Conservation (phyloP, 1,140 invertebrate species). For the Drosophila sechellia region DNA sequence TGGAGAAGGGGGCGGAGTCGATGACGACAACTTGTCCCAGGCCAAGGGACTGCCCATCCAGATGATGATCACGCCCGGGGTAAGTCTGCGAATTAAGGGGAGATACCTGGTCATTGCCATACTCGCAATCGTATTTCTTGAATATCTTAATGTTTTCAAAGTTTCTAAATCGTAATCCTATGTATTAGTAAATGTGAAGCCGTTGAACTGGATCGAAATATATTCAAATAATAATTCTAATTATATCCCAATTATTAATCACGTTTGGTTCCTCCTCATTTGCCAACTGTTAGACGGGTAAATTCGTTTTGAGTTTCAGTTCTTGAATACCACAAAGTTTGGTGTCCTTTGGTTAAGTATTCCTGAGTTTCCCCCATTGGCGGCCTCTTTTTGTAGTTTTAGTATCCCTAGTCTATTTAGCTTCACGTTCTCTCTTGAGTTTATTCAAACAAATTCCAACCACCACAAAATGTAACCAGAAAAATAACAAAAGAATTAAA, state of each 20-base stretch:
- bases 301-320: slow-evolving; percentile 21
- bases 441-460: slow-evolving; percentile 23
- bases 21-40: slow-evolving; percentile 55
- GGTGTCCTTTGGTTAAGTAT: slow-evolving; percentile 1
- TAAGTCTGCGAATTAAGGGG: slow-evolving; percentile 62
- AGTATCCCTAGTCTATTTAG: slow-evolving; percentile 35
- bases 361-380: slow-evolving; percentile 13
- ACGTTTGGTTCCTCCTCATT: slow-evolving; percentile 40
- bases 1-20: slow-evolving; percentile 5
- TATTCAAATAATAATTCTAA: slow-evolving; percentile 64
- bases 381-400: slow-evolving; percentile 41
- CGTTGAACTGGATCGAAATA: slow-evolving; percentile 74
- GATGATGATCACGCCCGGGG: slow-evolving; percentile 84
- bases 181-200: slow-evolving; percentile 81
- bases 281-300: slow-evolving; percentile 15
- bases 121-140: slow-evolving; percentile 61
- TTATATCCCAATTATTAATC: slow-evolving; percentile 40
- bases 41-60: slow-evolving; percentile 74
- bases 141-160: slow-evolving; percentile 82
- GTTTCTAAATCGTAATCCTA: slow-evolving; percentile 73
- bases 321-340: slow-evolving; percentile 3
- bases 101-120: slow-evolving; percentile 35
- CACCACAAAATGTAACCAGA: slow-evolving; percentile 4
- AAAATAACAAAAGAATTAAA: neutral
- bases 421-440: slow-evolving; percentile 30